A percentile compares a stretch with the other conserved stretches of the same genome.
phyloP scores from a whole-genome alignment of 2,888 invertebrate species.

The Bursaphelenchus okinawaensis region DNA sequence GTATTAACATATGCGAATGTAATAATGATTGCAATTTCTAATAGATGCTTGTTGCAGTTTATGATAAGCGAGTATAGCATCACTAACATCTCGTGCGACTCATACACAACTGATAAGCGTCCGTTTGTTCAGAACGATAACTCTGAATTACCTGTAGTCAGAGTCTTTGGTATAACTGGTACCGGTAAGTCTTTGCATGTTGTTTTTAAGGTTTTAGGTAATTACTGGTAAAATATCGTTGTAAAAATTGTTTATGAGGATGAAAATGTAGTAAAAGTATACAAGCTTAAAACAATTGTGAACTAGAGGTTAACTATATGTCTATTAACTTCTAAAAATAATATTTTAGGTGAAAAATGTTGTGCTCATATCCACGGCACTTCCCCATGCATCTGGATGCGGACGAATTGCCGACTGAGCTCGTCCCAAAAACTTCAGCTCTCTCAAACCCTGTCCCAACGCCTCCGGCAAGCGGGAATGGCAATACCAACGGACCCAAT shows the following conservation, averaged over 20 bases:
- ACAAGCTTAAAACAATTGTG: no score
- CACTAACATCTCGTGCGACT: constrained; percentile 19
- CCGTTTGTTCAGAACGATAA: neutral
- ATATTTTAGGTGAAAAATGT: constrained; percentile 41
- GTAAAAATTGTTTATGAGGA: no score
- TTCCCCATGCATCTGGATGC: constrained; percentile 41
- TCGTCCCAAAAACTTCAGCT: constrained; percentile 13
- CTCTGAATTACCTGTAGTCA: constrained; percentile 19
- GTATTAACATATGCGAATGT: neutral
- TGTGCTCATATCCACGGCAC: constrained; percentile 48
- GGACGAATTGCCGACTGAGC: constrained; percentile 33
- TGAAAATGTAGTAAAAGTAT: no score
- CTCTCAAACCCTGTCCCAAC: constrained; percentile 1
- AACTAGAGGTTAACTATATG: no score
- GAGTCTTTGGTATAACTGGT: constrained; percentile 28
- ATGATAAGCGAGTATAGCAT: constrained; percentile 13
- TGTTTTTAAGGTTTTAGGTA: neutral
- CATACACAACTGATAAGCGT: constrained; percentile 1
- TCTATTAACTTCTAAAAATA: no score
- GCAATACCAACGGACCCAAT: constrained; percentile 5
- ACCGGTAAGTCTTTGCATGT: constrained; percentile 1
- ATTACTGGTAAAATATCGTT: no score
- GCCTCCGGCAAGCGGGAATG: neutral
- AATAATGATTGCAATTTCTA: constrained; percentile 1
- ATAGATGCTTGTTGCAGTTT: neutral